Evolutionary conservation across 2,797 vertebrate species (phyloP).

Genomic region (Leuciscus waleckii): DNA sequence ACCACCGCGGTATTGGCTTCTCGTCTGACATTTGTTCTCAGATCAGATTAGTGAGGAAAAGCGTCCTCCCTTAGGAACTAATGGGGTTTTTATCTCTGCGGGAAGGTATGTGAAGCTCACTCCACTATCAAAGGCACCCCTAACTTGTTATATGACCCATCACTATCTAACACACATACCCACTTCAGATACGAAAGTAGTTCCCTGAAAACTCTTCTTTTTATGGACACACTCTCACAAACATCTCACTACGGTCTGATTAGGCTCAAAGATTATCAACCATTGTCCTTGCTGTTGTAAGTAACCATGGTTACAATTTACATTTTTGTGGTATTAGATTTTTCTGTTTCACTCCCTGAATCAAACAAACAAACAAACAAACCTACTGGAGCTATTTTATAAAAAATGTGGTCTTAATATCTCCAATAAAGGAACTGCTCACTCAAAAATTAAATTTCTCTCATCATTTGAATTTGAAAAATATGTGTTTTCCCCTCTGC

Average conservation of each 20-base stretch:
- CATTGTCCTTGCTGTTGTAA: constrained; percentile 20
- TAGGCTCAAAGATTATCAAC: neutral
- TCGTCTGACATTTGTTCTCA: constrained; percentile 53
- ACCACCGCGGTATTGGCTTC: constrained; percentile 48
- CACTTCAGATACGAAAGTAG: constrained; percentile 1
- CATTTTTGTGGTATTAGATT: neutral
- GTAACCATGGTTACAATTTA: constrained; percentile 18
- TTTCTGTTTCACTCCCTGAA: neutral
- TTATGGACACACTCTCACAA: neutral
- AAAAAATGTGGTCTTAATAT: neutral
- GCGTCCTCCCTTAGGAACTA: constrained; percentile 38
- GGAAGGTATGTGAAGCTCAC: constrained; percentile 21
- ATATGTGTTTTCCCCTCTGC: neutral
- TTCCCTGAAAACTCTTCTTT: neutral
- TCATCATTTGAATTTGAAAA: neutral
- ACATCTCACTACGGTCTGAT: neutral
- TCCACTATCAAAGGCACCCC: constrained; percentile 34
- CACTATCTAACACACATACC: constrained; percentile 36
- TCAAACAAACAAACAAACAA: neutral
- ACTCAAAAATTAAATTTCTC: neutral
- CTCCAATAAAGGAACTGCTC: neutral
- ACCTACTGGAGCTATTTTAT: neutral
- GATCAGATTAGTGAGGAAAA: constrained; percentile 54
- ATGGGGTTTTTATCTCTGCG: constrained; percentile 40
- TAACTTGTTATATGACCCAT: constrained; percentile 43